These are phyloP conservation scores for Enhydra lutris DNA, from an alignment of 2,113 vertebrate genomes.

Conservation along the genomic window DNA sequence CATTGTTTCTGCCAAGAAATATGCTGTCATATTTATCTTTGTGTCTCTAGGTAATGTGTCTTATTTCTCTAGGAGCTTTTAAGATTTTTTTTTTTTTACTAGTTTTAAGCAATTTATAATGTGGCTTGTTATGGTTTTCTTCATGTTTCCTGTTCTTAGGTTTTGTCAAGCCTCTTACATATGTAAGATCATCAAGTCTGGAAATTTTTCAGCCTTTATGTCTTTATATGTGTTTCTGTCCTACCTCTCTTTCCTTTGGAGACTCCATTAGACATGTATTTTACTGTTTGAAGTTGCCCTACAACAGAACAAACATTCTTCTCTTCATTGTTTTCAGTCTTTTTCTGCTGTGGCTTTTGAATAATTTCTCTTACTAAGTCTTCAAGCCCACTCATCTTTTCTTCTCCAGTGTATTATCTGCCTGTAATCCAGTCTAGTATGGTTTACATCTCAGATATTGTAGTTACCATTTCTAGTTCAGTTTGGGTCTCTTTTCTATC, in stretches of 20 bases:
- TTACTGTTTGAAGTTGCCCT: background rate
- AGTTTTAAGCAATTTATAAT: background rate
- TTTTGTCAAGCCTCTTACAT: background rate
- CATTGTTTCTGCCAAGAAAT: background rate
- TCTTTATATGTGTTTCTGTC: background rate
- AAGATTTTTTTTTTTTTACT: constrained; percentile 8
- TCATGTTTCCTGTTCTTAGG: background rate
- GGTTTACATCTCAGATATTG: background rate
- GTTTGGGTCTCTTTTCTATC: background rate
- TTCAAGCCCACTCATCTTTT: background rate
- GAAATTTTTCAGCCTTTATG: background rate
- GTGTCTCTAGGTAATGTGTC: background rate
- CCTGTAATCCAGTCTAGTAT: background rate
- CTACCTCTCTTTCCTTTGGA: background rate
- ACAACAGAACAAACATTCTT: background rate
- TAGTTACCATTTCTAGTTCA: background rate
- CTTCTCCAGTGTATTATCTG: background rate
- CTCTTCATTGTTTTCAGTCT: background rate
- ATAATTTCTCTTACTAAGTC: background rate
- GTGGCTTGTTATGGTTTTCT: background rate
- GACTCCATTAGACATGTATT: background rate
- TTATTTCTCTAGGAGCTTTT: background rate
- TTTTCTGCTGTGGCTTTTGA: background rate
- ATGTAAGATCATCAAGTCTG: background rate
- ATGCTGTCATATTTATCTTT: background rate